Evolutionary conservation across 2,113 vertebrate species (phyloP).

Genomic region (Corynorhinus townsendii): DNA sequence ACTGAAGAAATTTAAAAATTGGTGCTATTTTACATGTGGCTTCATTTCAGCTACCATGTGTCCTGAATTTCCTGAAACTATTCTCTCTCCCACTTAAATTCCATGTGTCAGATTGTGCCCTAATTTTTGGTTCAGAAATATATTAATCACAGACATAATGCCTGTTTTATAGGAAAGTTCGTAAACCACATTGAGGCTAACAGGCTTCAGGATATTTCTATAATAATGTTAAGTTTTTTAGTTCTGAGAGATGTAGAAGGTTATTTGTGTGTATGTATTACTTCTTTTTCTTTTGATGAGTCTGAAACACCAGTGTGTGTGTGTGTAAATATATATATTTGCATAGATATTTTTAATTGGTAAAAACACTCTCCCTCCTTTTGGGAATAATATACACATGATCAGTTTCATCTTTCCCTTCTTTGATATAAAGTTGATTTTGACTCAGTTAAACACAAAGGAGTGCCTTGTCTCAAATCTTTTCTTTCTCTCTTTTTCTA

Average conservation of each 20-base stretch:
- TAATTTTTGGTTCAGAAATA: neutral
- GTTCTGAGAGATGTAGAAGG: neutral
- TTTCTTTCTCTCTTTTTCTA: neutral
- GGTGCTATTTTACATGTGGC: neutral
- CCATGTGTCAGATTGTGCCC: neutral
- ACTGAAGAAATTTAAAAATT: neutral
- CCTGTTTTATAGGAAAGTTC: neutral
- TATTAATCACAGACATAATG: neutral
- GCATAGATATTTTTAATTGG: neutral
- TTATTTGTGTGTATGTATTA: neutral
- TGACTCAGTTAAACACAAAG: conserved; percentile 13
- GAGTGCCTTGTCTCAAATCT: neutral
- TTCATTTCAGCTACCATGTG: neutral
- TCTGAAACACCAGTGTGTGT: neutral
- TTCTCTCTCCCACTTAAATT: neutral
- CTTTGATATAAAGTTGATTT: conserved; percentile 24
- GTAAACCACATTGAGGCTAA: neutral
- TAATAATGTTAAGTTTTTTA: neutral
- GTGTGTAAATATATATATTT: neutral
- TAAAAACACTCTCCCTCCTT: neutral
- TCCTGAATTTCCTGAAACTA: neutral
- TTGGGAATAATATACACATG: neutral
- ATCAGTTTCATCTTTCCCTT: conserved; percentile 1
- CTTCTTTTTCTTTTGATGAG: neutral
- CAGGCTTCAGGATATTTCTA: neutral